Percentiles rank a stretch among this genome's conserved stretches.
Evolutionary conservation across 2,113 vertebrate genomes (phyloP).

Genomic region (Callithrix jacchus): DNA sequence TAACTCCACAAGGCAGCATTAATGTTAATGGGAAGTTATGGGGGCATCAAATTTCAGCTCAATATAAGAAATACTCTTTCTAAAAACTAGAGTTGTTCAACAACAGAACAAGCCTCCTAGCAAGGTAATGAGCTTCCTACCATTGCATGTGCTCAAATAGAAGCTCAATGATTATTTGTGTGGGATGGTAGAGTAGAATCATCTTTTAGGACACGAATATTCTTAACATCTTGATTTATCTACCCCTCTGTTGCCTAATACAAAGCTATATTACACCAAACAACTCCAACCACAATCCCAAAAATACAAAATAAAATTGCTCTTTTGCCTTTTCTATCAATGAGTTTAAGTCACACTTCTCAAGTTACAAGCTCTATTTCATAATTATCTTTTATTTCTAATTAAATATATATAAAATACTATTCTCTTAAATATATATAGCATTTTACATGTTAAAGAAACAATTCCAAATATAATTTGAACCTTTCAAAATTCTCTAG

Average conservation of each 20-base stretch:
- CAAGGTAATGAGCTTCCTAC: not conserved
- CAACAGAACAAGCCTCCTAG: not conserved
- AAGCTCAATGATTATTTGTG: not conserved
- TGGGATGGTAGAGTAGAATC: not conserved
- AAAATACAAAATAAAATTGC: not conserved
- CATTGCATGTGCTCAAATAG: not conserved
- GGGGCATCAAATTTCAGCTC: not conserved
- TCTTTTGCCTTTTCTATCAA: not conserved
- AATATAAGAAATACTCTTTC: not conserved
- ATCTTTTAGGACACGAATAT: not conserved
- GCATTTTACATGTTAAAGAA: not conserved
- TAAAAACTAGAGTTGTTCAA: conserved; percentile 32
- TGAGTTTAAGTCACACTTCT: not conserved
- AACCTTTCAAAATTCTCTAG: conserved; percentile 34
- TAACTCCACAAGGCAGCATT: not conserved
- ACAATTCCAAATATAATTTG: not conserved
- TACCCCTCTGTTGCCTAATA: not conserved
- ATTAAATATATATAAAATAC: not conserved
- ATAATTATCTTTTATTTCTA: not conserved
- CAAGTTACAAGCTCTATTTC: conserved; percentile 32
- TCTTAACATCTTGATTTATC: not conserved
- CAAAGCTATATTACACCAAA: not conserved
- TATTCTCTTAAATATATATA: not conserved
- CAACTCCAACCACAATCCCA: not conserved
- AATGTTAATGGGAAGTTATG: conserved; percentile 3